Percentiles rank a stretch among this genome's conserved stretches.
These are phyloP conservation scores for Hemithea aestivaria DNA, from an alignment of 2,888 invertebrate species.

Conservation along the genomic window DNA sequence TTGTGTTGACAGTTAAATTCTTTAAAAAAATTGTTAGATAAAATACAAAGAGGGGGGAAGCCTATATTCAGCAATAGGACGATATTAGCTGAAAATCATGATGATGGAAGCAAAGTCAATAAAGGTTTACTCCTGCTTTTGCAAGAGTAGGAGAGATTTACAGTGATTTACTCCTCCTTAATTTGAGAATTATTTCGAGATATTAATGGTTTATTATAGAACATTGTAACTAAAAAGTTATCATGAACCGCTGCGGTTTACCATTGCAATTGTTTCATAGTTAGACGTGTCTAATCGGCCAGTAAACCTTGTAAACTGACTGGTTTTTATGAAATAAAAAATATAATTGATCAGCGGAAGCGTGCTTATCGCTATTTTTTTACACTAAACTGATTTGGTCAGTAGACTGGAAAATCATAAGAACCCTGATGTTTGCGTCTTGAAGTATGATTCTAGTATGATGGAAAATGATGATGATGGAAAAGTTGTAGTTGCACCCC, in stretches of 20 bases:
- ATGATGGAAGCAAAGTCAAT: too few species aligned
- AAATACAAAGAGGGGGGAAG: too few species aligned
- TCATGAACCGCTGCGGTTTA: slow-evolving; percentile 11
- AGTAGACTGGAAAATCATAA: slow-evolving; percentile 34
- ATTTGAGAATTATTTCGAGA: too few species aligned
- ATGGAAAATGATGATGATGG: slow-evolving; percentile 8
- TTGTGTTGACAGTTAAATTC: too few species aligned
- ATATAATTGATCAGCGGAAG: slow-evolving; percentile 69
- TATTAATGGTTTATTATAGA: slow-evolving; percentile 1
- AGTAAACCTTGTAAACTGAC: slow-evolving; percentile 55
- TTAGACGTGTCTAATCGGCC: slow-evolving; percentile 59
- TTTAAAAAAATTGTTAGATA: too few species aligned
- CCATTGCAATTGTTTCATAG: slow-evolving; percentile 44
- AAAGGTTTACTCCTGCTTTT: too few species aligned
- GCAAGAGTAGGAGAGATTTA: too few species aligned
- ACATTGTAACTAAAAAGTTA: slow-evolving; percentile 9
- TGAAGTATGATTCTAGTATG: slow-evolving; percentile 12
- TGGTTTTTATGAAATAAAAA: slow-evolving; percentile 49
- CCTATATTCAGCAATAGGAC: too few species aligned
- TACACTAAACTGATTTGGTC: slow-evolving; percentile 25
- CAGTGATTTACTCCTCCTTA: too few species aligned
- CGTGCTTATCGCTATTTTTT: slow-evolving; percentile 52
- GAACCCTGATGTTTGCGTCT: slow-evolving; percentile 26
- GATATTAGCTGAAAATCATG: too few species aligned
- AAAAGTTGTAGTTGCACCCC: too few species aligned